phyloP scores from a whole-genome alignment of 2,888 invertebrate genomes.

The Acanthosepion lycidas region DNA sequence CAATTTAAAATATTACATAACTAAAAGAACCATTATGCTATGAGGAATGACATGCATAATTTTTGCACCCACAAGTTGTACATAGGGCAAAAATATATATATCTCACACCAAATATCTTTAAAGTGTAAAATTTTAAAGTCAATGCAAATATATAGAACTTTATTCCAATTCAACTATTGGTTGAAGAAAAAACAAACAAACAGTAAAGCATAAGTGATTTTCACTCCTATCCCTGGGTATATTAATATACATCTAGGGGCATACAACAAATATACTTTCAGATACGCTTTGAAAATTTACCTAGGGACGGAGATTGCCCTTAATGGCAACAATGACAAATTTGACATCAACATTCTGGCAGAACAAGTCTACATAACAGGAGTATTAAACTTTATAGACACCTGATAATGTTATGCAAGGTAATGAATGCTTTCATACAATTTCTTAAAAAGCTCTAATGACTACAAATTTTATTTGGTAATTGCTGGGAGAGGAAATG shows the following conservation, averaged over 20 bases:
- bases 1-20: background rate
- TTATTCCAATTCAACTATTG: background rate
- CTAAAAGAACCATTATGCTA: background rate
- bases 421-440: background rate
- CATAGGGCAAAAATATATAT: background rate
- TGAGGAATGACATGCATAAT: background rate
- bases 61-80: background rate
- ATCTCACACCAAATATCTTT: background rate
- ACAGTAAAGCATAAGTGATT: background rate
- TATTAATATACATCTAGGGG: background rate
- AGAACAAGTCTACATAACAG: background rate
- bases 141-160: background rate
- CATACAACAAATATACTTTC: background rate
- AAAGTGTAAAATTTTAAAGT: background rate
- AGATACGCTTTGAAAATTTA: background rate
- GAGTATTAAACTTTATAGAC: background rate
- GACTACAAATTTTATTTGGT: too few species aligned
- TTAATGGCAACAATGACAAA: background rate
- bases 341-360: background rate
- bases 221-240: background rate
- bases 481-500: background rate
- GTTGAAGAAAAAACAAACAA: background rate
- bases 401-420: background rate
- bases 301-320: background rate
- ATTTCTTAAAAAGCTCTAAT: background rate